phyloP scores from a whole-genome alignment of 1,140 invertebrate species.

The Aphidius gifuensis region DNA sequence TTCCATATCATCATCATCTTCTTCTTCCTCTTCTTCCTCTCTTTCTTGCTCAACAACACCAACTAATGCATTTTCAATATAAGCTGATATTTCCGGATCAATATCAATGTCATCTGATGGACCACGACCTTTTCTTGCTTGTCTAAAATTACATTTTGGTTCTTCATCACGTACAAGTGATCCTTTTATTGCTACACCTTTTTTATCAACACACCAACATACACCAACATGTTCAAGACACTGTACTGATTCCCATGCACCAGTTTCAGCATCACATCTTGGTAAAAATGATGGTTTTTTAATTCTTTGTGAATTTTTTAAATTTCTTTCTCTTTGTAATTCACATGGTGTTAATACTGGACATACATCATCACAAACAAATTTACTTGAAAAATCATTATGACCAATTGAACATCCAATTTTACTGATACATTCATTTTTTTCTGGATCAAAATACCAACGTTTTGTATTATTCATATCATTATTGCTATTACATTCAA shows the following conservation, averaged over 20 bases:
- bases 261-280: slow-evolving; percentile 67
- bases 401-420: slow-evolving; percentile 77
- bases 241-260: slow-evolving; percentile 77
- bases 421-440: slow-evolving; percentile 70
- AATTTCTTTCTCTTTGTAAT: slow-evolving; percentile 71
- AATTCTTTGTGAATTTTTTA: slow-evolving; percentile 64
- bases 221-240: slow-evolving; percentile 77
- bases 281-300: slow-evolving; percentile 68
- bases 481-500: slow-evolving; percentile 29
- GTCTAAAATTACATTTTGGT: slow-evolving; percentile 72
- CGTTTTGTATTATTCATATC: slow-evolving; percentile 57
- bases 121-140: slow-evolving; percentile 60
- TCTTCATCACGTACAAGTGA: slow-evolving; percentile 69
- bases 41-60: slow-evolving; percentile 19
- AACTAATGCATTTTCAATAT: slow-evolving; percentile 39
- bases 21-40: slow-evolving; percentile 3
- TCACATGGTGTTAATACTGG: slow-evolving; percentile 81
- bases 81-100: slow-evolving; percentile 44
- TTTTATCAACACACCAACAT: slow-evolving; percentile 81
- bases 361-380: slow-evolving; percentile 79
- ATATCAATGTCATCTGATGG: slow-evolving; percentile 26
- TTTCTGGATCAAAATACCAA: slow-evolving; percentile 76
- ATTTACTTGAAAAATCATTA: slow-evolving; percentile 83
- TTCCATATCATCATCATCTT: slow-evolving; percentile 9
- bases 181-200: slow-evolving; percentile 76